phyloP scores from a whole-genome alignment of 2,113 vertebrate species.

The Cairina moschata region DNA sequence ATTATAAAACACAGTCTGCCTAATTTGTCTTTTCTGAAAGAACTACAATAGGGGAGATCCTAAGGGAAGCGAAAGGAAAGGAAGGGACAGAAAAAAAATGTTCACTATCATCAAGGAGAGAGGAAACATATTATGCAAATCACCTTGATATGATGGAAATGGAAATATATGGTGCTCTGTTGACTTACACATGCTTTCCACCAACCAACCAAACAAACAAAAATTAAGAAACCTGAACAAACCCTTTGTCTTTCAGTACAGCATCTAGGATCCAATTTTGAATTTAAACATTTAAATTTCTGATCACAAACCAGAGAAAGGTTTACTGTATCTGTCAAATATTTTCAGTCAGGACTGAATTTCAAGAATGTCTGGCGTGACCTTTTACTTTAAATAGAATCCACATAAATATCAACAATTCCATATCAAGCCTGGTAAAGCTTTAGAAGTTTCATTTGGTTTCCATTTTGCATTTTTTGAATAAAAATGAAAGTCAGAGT shows the following conservation, averaged over 20 bases:
- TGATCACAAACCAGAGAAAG: background rate
- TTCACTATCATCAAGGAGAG: background rate
- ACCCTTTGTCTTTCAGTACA: background rate
- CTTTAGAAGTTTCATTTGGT: background rate
- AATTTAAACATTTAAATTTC: background rate
- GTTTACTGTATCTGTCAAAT: background rate
- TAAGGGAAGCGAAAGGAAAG: background rate
- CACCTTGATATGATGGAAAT: background rate
- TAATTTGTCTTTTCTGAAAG: background rate
- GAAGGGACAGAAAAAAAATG: no score
- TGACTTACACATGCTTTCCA: background rate
- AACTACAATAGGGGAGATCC: background rate
- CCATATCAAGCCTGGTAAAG: background rate
- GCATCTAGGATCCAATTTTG: background rate
- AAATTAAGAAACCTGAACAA: background rate
- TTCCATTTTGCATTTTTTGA: background rate
- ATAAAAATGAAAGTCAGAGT: background rate
- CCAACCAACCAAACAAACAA: background rate
- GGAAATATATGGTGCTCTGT: background rate
- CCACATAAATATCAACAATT: background rate
- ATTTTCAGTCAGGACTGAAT: background rate
- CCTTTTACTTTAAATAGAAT: conserved; percentile 19
- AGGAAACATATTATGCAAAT: background rate
- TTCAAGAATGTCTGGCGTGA: background rate
- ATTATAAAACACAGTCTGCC: background rate